Base-by-base conservation (phyloP, 2,797 vertebrate species). In the Apogon talboti region DNA sequence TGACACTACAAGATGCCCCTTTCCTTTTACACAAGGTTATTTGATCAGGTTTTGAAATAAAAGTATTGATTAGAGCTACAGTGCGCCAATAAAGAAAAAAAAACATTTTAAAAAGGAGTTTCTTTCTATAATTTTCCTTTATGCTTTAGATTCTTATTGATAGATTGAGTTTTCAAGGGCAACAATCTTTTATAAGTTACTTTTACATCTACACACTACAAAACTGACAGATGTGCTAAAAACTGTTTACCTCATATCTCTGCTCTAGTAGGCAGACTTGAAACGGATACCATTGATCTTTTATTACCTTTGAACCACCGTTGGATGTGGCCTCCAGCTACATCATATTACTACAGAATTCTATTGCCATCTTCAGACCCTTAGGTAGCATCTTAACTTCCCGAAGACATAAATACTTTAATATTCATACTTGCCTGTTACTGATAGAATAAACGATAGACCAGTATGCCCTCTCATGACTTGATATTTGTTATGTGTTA, bases 301-400 rank as follows among this genome's bases (percentile, higher is more conserved):
- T 33, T 6, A 72, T 82, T 42, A 49, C 28, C 18, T 76, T 44
- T 66, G 19, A 68, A 76, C 71, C 42, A 56, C 52, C 11, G 13
- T 53, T 67, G 21, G 28, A 65, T 71, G 14, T 72, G 40, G 49
- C 76, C 67, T 60, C 8, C 18, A 68, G 67, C 73, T 46, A 64
- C 18, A 71, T 42, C 21, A 75, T 57, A 43, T 65, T 46, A 28
- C 8, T 33, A 6, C 18, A 55, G 45, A 51, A 21, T 51, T 61
- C 35, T 9, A 3, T 9, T 6, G 8, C 30, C 30, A 33, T 33
- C 35, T 56, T 55, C 16, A 58, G 18, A 43, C 50, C 76, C 71
- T 60, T 47, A 71, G 65, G 61, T 71, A 30, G 14, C 16, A 35
- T 58, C 66, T 50, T 67, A 66, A 53, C 49, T 24, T 35, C 19